phyloP scores from a whole-genome alignment of 2,113 vertebrate species.

The Megaptera novaeangliae region DNA sequence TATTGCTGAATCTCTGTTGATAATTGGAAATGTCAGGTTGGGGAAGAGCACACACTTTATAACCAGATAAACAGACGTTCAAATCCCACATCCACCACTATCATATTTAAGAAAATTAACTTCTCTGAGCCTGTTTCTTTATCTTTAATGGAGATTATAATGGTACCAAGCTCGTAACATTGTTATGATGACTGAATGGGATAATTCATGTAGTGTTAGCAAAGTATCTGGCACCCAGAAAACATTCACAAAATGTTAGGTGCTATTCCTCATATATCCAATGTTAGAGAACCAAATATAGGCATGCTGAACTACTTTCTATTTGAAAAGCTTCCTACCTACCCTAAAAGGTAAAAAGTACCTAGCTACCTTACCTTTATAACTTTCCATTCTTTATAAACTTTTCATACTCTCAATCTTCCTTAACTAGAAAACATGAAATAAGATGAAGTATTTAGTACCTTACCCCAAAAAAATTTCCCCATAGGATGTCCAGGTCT shows the following conservation, averaged over 20 bases:
- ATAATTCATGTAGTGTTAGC: background rate
- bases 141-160: slow-evolving; percentile 7
- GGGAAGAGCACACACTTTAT: background rate
- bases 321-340: background rate
- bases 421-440: slow-evolving; percentile 38
- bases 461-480: slow-evolving; percentile 97
- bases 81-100: slow-evolving; percentile 2
- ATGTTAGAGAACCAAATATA: background rate
- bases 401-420: background rate
- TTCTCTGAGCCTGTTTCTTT: slow-evolving; percentile 2
- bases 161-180: background rate
- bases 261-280: background rate
- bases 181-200: background rate
- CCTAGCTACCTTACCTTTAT: background rate
- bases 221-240: background rate
- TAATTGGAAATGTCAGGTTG: slow-evolving; percentile 25
- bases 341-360: background rate
- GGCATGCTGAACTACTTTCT: background rate
- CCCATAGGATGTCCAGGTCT: slow-evolving; percentile 94
- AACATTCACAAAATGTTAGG: background rate
- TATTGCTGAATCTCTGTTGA: slow-evolving; percentile 17
- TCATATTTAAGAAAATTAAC: slow-evolving; percentile 39
- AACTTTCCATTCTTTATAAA: background rate
- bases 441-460: slow-evolving; percentile 15
- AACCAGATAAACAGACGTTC: slow-evolving; percentile 32